Conservation (phyloP, 1,140 invertebrate genomes). For the Cylas formicarius region DNA sequence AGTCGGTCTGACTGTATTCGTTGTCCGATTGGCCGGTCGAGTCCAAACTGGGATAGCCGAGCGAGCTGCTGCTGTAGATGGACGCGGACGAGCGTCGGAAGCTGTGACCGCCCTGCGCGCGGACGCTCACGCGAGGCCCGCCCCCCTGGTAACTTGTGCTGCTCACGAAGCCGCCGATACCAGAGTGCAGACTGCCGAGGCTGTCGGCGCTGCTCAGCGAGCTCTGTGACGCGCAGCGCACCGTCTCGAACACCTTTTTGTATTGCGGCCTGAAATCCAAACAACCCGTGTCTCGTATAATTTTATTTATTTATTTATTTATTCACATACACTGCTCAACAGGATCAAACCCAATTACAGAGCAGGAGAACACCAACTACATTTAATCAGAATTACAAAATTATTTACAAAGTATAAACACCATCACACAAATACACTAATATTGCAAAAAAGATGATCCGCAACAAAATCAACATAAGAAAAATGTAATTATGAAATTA, state of each 20-base stretch:
- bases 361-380: too few species aligned
- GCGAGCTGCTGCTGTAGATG: constrained; percentile 41
- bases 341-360: too few species aligned
- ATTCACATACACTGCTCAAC: too few species aligned
- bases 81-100: constrained; percentile 36
- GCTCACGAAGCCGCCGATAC: constrained; percentile 43
- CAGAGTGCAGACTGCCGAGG: constrained; percentile 35
- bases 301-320: too few species aligned
- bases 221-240: constrained; percentile 64
- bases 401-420: too few species aligned
- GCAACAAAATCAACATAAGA: too few species aligned
- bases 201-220: constrained; percentile 44
- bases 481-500: too few species aligned
- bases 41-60: constrained; percentile 48
- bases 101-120: constrained; percentile 31
- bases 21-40: constrained; percentile 46
- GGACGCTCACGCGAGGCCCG: constrained; percentile 46
- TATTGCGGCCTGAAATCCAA: constrained; percentile 55
- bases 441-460: too few species aligned
- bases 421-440: too few species aligned
- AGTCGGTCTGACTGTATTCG: constrained; percentile 50
- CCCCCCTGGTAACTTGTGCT: constrained; percentile 40
- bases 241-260: constrained; percentile 77
- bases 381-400: too few species aligned
- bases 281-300: background rate